Base-by-base conservation (phyloP, 2,113 vertebrate genomes). In the Loxodonta africana region DNA sequence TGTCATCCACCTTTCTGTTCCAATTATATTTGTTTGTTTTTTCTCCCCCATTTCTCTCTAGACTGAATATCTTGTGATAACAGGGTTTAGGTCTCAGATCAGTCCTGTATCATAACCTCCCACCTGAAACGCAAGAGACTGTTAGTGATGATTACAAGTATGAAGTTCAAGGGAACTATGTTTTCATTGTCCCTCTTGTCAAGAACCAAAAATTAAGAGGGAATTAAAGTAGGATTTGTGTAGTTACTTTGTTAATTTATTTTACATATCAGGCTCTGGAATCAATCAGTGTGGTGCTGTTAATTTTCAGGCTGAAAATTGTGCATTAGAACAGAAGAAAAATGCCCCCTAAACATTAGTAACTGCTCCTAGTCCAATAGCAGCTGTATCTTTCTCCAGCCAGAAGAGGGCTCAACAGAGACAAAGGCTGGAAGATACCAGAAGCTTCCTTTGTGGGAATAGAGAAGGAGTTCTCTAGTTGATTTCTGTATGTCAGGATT, bases 271-370 rank as follows among this genome's bases (percentile, higher is more conserved):
- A 67, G 17, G 46, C 62, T 94, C 46, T 95, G 46, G 44, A 46
- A 33, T 30, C 69, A 46, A 46, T 69, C 14, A 6, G 21, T 26
- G 41, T 74, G 26, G 20, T 92, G 41, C 69, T 85, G 91, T 90
- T 90, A 91, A 93, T 90, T 96, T 65, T 95, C 21, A 37, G 8
- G 37, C n/a, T 20, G 65, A 74, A 95, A 83, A 85, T 77, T 37
- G 14, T 91, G 51, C 69, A 69, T 84, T n/a, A 76, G 48, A 65
- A 23, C 12, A 77, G 26, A 71, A 37, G 10, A 48, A 81, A 81
- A 60, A 82, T 1, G 6, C 2, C 48, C 12, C 15, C 28, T 76
- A 73, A 65, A 73, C 62, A 65, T 83, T 51, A 76, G 65, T 48
- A 88, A 6, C 25, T 57, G 73, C 5, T 44, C 30, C 7, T 73